These are phyloP conservation scores for Crocallis elinguaria DNA, from an alignment of 2,888 invertebrate genomes.

Conservation along the genomic window DNA sequence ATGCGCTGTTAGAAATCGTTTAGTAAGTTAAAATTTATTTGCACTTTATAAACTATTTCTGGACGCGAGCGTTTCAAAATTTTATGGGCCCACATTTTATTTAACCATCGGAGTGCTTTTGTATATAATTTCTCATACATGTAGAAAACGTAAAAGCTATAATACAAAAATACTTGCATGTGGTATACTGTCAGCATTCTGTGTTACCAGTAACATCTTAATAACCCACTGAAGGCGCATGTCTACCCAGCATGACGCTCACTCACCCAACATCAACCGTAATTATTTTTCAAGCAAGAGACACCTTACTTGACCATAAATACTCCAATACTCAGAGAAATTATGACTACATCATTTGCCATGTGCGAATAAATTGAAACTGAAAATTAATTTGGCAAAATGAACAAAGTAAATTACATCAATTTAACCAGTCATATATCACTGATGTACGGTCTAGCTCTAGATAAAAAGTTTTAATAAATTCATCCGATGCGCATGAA, in stretches of 20 bases:
- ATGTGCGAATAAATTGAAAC: constrained; percentile 53
- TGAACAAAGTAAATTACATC: constrained; percentile 39
- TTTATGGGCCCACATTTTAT: too few species aligned
- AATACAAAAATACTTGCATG: too few species aligned
- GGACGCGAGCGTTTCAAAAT: too few species aligned
- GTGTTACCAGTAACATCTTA: constrained; percentile 72
- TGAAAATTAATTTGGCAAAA: constrained; percentile 46
- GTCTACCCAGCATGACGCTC: constrained; percentile 79
- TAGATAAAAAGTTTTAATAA: constrained; percentile 31
- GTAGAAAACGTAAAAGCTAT: neutral
- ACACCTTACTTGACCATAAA: constrained; percentile 69
- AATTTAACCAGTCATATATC: constrained; percentile 40
- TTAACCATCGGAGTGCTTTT: too few species aligned
- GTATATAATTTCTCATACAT: too few species aligned
- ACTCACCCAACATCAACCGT: constrained; percentile 60
- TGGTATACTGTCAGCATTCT: too few species aligned
- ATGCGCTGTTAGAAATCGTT: too few species aligned
- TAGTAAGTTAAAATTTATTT: too few species aligned
- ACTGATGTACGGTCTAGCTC: constrained; percentile 29
- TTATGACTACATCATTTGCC: constrained; percentile 57
- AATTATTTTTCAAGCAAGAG: constrained; percentile 77
- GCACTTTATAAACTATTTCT: too few species aligned
- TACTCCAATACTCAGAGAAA: constrained; percentile 52
- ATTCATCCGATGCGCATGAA: constrained; percentile 38
- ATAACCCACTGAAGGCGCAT: constrained; percentile 72